Base-by-base conservation (phyloP, 2,888 invertebrate species). In the Dyspetes luteomarginatus region DNA sequence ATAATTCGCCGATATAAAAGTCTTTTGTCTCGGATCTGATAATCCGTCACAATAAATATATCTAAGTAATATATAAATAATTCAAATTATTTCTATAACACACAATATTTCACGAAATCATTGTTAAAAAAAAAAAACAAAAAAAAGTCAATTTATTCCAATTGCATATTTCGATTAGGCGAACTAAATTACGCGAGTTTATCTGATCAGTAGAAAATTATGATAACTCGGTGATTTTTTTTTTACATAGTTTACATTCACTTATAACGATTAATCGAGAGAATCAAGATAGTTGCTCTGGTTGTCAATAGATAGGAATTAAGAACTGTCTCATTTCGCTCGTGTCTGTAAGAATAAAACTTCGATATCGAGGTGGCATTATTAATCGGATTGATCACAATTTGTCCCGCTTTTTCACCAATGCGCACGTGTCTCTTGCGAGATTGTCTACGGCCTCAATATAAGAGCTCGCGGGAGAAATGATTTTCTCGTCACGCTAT, bases 1-100 rank as follows among this genome's bases (percentile, higher is more conserved):
- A 4, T 4, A 15, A 56, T 15, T 48, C 26, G 52, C 56, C 26
- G 26, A 41, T 50, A 22, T 15, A 50, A 15, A 12, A 3, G 45
- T 50, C n/a, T 58, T 41, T 45, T n/a, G 3, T 58, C 45, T 12
- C 24, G 64, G 48, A 77, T 64, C 68, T 52, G 56, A 64, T 60
- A 56, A 79, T 69, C 64, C 62, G 28, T 9, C 58, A 58, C 55
- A 58, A 74, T 62, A 19, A 62, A 50, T 17, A 58, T 36, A 28
- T 28, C 52, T 45, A 65, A n/a, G 1, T 5, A 64, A 69, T 64
- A 36, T n/a, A n/a, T n/a, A n/a, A 43, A 72, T 17, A 50, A 48
- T 7, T 64, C n/a, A 19, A 43, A 62, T 30, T 28, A 43, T 62
- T 17, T 22, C 1, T 22, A 62, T 19, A 15, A 60, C 9, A 30